Percentiles rank a stretch among this genome's conserved stretches.
These are phyloP conservation scores for Octopus bimaculoides DNA, from an alignment of 1,140 invertebrate genomes.

Conservation along the genomic window DNA sequence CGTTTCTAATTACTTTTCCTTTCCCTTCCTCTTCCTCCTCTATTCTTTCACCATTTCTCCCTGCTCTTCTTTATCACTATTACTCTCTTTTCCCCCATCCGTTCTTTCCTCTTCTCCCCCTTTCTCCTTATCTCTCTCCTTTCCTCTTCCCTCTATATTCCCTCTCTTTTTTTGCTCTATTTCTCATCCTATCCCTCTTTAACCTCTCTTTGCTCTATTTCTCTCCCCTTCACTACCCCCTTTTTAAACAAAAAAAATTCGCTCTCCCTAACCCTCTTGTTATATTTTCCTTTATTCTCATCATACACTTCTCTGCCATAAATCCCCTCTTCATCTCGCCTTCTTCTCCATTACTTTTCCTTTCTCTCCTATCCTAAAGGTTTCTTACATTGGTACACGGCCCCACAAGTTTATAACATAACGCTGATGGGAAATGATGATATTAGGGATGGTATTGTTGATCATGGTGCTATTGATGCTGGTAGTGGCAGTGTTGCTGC, in stretches of 20 bases:
- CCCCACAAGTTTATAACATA: too few species aligned
- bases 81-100: neutral
- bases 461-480: too few species aligned
- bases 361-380: neutral
- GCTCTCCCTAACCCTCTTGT: neutral
- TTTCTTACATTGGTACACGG: neutral
- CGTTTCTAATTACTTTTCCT: neutral
- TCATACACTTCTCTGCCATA: neutral
- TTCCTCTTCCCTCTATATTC: neutral
- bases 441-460: too few species aligned
- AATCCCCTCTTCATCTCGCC: neutral
- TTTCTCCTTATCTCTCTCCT: conserved; percentile 1
- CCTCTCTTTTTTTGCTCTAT: neutral
- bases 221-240: neutral
- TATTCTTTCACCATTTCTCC: neutral
- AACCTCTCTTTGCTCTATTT: neutral
- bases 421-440: too few species aligned
- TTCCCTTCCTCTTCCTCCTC: neutral
- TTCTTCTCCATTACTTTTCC: neutral
- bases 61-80: neutral
- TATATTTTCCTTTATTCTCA: neutral
- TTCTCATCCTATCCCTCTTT: neutral
- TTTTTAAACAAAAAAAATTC: neutral
- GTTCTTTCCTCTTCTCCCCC: neutral
- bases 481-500: too few species aligned